Conservation (phyloP, 2,113 vertebrate genomes). For the Nothocercus nigrocapillus region DNA sequence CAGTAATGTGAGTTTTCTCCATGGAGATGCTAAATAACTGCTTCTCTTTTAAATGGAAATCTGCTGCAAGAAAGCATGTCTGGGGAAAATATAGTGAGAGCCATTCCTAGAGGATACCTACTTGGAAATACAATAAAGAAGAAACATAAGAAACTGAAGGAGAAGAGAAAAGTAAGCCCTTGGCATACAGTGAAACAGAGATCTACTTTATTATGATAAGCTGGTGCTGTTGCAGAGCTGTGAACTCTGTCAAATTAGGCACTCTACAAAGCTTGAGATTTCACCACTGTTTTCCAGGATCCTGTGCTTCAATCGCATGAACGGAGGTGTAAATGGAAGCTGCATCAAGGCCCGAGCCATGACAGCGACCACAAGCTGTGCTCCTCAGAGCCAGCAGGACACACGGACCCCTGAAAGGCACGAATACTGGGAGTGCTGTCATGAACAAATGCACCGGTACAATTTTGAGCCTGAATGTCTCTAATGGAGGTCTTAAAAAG, state of each 20-base stretch:
- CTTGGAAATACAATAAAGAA: neutral
- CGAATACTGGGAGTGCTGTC: neutral
- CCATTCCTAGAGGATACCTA: neutral
- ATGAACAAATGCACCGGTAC: accelerated
- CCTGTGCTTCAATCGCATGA: neutral
- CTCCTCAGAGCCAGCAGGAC: neutral
- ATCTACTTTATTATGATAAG: neutral
- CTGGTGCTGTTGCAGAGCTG: neutral
- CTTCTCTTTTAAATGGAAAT: neutral
- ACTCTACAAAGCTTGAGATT: neutral
- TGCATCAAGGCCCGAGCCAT: neutral
- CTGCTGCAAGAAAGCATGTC: neutral
- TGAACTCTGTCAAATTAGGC: neutral
- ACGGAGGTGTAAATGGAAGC: neutral
- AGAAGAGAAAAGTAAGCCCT: neutral
- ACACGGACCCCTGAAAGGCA: neutral
- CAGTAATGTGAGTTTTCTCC: neutral
- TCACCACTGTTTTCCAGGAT: accelerated
- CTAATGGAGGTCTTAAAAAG: neutral
- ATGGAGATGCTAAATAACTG: neutral
- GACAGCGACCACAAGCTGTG: neutral
- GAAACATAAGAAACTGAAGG: neutral
- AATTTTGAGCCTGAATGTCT: neutral
- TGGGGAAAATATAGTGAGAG: neutral
- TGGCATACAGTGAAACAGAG: neutral